A percentile compares a stretch with the other conserved stretches of the same genome.
These are phyloP conservation scores for Pteromalus puparum DNA, from an alignment of 1,140 invertebrate genomes.

Conservation along the genomic window DNA sequence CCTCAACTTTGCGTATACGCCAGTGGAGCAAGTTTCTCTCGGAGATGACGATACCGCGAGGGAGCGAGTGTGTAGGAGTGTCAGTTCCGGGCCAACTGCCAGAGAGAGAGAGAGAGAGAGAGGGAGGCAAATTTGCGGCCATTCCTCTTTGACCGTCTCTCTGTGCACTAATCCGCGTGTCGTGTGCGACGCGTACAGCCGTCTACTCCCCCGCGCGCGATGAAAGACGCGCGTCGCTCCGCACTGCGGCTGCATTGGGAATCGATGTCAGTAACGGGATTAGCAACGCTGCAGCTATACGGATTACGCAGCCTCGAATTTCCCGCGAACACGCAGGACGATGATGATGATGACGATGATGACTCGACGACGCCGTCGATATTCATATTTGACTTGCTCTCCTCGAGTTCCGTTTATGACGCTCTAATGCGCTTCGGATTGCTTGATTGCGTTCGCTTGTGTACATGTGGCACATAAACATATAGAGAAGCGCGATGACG, in stretches of 20 bases:
- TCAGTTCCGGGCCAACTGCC: not conserved
- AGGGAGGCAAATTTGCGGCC: not conserved
- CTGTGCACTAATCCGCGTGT: not conserved
- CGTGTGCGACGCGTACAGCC: not conserved
- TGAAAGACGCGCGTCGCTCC: no score
- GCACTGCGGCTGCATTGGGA: not conserved
- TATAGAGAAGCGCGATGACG: not conserved
- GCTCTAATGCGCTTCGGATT: not conserved
- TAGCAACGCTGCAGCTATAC: not conserved
- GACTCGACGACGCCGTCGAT: not conserved
- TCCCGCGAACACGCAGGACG: not conserved
- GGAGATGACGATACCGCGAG: no score
- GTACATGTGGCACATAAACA: not conserved
- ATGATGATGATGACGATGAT: not conserved
- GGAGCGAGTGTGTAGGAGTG: no score
- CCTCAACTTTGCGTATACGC: not conserved
- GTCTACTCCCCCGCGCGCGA: no score
- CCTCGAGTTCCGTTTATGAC: not conserved
- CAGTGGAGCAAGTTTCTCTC: not conserved
- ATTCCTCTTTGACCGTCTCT: constrained; percentile 25
- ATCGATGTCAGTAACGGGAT: constrained; percentile 24
- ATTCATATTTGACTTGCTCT: not conserved
- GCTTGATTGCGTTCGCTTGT: not conserved
- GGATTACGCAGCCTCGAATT: constrained; percentile 12
- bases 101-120: not conserved